A percentile compares a stretch with the other conserved stretches of the same genome.
Conservation (phyloP, 2,113 vertebrate species). For the Craseonycteris thonglongyai region DNA sequence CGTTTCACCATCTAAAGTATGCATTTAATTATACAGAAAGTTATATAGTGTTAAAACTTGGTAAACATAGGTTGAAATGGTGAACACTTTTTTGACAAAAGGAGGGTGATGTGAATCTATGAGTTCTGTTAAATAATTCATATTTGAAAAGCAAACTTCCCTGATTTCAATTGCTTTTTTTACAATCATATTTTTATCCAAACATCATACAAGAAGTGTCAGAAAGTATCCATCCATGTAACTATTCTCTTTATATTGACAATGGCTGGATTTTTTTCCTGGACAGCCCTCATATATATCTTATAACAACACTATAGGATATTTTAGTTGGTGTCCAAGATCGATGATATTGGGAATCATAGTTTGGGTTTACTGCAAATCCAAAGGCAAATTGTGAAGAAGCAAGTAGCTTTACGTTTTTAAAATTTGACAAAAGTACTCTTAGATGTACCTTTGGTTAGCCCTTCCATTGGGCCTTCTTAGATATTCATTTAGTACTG, state of each 20-base stretch:
- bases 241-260: too few relatives aligned
- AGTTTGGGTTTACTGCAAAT: neutral
- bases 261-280: too few relatives aligned
- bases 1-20: slow-evolving; percentile 32
- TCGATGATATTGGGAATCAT: neutral
- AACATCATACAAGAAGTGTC: too few relatives aligned
- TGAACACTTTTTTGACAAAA: neutral
- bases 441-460: neutral
- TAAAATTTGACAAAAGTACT: neutral
- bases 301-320: neutral
- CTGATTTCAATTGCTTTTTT: neutral
- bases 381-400: neutral
- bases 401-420: neutral
- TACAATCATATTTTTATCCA: neutral
- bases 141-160: neutral
- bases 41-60: slow-evolving; percentile 32
- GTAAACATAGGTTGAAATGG: slow-evolving; percentile 24
- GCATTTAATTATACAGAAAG: slow-evolving; percentile 49
- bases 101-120: neutral
- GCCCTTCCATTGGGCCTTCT: neutral
- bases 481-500: neutral
- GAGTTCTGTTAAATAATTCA: neutral
- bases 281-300: neutral
- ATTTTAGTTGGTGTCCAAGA: neutral
- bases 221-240: too few relatives aligned